Percentiles rank a stretch among this genome's conserved stretches.
Evolutionary conservation across 2,113 vertebrate species (phyloP).

Genomic region (Pluvianellus socialis): DNA sequence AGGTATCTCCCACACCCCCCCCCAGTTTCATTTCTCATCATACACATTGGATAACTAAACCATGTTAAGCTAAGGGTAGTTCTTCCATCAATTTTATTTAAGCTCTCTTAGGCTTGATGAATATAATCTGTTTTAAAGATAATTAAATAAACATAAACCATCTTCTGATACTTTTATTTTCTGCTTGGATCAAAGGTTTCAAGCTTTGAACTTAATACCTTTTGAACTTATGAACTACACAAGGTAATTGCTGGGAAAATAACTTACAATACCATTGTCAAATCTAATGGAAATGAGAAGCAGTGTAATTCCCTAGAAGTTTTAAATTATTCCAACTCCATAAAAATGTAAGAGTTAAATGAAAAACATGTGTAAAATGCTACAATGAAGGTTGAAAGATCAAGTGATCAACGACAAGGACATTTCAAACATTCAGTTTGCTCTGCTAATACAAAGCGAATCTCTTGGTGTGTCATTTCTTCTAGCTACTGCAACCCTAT

Average conservation of each 20-base stretch:
- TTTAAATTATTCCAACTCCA: not conserved
- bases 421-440: not conserved
- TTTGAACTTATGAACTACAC: conserved; percentile 25
- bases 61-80: not conserved
- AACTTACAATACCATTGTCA: not conserved
- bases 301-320: not conserved
- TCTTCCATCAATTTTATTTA: not conserved
- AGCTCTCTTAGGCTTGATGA: not conserved
- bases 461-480: not conserved
- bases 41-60: not conserved
- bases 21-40: not conserved
- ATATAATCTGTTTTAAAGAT: not conserved
- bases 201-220: conserved; percentile 33
- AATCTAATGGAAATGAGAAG: not conserved
- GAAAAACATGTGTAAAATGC: not conserved
- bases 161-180: not conserved
- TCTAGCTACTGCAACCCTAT: not conserved
- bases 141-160: conserved; percentile 26
- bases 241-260: conserved; percentile 2
- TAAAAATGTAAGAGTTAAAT: not conserved
- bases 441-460: not conserved
- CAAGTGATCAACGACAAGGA: not conserved
- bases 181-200: not conserved
- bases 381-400: not conserved
- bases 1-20: not conserved